Percentiles rank a stretch among this genome's conserved stretches.
These are phyloP conservation scores for Cliona cf. orientalis DNA, from an alignment of 37 sponge, comb jelly and placozoan species.

Conservation along the genomic window DNA sequence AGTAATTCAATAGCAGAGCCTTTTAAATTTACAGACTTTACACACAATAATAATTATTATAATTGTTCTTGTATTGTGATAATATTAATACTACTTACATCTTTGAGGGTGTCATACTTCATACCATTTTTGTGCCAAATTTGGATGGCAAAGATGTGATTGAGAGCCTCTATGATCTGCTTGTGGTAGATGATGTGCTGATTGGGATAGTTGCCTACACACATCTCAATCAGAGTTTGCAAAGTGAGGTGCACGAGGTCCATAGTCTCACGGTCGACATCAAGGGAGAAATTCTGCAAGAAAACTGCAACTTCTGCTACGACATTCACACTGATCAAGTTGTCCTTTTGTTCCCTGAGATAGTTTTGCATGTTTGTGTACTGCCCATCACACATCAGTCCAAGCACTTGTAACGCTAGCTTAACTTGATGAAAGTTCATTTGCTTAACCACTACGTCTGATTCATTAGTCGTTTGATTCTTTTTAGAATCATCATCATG, in stretches of 20 bases:
- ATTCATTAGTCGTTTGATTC: no score
- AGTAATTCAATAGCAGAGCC: conserved; percentile 62
- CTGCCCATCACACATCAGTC: conserved; percentile 86
- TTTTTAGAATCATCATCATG: no score
- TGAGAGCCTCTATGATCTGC: conserved; percentile 69
- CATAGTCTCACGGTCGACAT: conserved; percentile 65
- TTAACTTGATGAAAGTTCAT: conserved; percentile 31
- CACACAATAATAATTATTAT: no score
- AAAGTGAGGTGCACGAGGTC: conserved; percentile 62
- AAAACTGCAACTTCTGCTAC: conserved; percentile 58
- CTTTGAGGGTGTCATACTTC: no score
- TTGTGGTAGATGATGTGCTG: conserved; percentile 65
- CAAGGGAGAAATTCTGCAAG: conserved; percentile 61
- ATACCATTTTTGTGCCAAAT: no score
- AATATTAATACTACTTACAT: no score
- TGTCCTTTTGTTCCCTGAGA: conserved; percentile 71
- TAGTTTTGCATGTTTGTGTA: conserved; percentile 61
- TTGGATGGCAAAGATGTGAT: conserved; percentile 46
- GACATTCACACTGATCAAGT: conserved; percentile 68
- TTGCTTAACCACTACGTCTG: no score
- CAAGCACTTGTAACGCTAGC: conserved; percentile 62
- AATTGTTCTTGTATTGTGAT: no score
- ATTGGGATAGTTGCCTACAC: conserved; percentile 77
- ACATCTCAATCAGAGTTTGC: conserved; percentile 69
- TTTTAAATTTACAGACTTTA: conserved; percentile 15